phyloP scores from a whole-genome alignment of 2,888 invertebrate species.

The Allolobophora icterica region DNA sequence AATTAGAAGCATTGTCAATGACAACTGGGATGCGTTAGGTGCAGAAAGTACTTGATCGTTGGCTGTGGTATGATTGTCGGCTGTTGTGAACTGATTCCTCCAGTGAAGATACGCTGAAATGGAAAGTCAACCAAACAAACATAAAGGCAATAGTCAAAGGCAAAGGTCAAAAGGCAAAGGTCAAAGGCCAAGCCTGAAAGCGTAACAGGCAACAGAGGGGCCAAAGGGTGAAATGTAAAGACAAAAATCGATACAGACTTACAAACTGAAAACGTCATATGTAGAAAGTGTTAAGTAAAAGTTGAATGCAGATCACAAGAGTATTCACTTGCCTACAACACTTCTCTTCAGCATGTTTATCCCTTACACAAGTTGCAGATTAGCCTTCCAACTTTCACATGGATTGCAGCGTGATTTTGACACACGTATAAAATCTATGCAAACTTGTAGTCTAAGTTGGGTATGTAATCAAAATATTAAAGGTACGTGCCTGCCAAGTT shows the following conservation, averaged over 20 bases:
- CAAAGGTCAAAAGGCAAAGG: too few relatives aligned
- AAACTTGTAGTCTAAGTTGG: too few relatives aligned
- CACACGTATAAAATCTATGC: too few relatives aligned
- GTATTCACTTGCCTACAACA: neutral
- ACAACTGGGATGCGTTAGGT: neutral
- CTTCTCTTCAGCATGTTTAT: neutral
- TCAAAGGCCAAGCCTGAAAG: too few relatives aligned
- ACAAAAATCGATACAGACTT: neutral
- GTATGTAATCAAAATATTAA: too few relatives aligned
- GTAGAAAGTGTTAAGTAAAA: neutral
- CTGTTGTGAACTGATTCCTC: neutral
- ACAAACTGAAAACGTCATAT: neutral
- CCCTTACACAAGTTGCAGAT: neutral
- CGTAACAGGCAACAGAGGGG: too few relatives aligned
- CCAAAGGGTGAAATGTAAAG: neutral
- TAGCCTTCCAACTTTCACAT: neutral
- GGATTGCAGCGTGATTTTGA: neutral
- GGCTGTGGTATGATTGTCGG: neutral
- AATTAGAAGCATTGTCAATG: too few relatives aligned
- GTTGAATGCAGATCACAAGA: neutral
- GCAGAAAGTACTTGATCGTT: neutral
- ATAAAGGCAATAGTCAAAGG: too few relatives aligned
- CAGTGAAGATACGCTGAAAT: neutral
- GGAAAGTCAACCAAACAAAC: too few relatives aligned
- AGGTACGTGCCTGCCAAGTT: too few relatives aligned